A percentile compares a stretch with the other conserved stretches of the same genome.
Conservation (phyloP, 2,113 vertebrate genomes). For the Crocuta crocuta region DNA sequence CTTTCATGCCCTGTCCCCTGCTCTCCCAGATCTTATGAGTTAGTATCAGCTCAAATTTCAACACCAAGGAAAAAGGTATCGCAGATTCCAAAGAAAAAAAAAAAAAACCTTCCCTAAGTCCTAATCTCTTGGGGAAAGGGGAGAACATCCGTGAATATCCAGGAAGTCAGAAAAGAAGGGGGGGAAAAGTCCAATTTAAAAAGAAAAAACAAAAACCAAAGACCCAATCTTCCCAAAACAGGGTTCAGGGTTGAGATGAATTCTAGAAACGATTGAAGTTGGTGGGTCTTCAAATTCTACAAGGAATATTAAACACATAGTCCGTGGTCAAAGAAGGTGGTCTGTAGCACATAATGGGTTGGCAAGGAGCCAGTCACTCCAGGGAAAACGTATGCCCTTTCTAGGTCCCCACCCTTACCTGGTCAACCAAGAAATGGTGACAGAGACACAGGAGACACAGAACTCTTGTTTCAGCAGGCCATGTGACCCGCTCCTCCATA, state of each 20-base stretch:
- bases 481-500: neutral
- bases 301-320: neutral
- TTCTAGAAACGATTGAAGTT: neutral
- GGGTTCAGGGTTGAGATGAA: neutral
- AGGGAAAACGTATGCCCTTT: neutral
- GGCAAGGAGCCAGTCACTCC: neutral
- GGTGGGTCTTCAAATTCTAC: neutral
- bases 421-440: neutral
- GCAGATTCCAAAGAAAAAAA: neutral
- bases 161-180: neutral
- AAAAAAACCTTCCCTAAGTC: neutral
- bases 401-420: neutral
- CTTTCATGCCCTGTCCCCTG: neutral
- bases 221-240: neutral
- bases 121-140: neutral
- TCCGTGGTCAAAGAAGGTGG: neutral
- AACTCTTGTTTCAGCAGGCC: neutral
- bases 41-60: neutral
- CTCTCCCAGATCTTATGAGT: neutral
- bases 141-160: neutral
- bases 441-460: neutral
- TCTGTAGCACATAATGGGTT: neutral
- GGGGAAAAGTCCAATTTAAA: neutral
- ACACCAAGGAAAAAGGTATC: neutral
- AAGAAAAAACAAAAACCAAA: neutral